Percentiles rank a stretch among this genome's conserved stretches.
phyloP scores from a whole-genome alignment of 2,888 invertebrate species.

The Hydriomena furcata region DNA sequence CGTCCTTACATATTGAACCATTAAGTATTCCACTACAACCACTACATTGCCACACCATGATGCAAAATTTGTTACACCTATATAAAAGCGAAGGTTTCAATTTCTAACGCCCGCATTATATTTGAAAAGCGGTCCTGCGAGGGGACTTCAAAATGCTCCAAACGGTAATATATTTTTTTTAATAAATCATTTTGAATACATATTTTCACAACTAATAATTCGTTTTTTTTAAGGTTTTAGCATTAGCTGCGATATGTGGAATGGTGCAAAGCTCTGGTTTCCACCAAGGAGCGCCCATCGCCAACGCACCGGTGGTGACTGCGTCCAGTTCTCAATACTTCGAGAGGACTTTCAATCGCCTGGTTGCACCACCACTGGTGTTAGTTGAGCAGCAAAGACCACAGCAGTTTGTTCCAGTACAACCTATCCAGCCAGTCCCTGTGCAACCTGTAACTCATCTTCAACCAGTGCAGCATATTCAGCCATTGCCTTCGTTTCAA shows the following conservation, averaged over 20 bases:
- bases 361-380: conserved; percentile 52
- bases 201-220: not conserved
- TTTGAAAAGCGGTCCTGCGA: conserved; percentile 63
- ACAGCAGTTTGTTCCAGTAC: conserved; percentile 20
- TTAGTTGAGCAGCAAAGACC: conserved; percentile 35
- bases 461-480: conserved; percentile 27
- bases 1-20: conserved; percentile 76
- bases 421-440: conserved; percentile 14
- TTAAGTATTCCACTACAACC: conserved; percentile 79
- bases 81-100: conserved; percentile 77
- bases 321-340: conserved; percentile 87
- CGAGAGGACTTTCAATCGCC: conserved; percentile 85
- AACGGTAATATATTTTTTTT: conserved; percentile 51
- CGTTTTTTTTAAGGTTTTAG: conserved; percentile 58
- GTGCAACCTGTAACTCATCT: conserved; percentile 28
- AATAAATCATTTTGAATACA: not conserved
- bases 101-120: conserved; percentile 76
- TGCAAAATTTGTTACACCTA: conserved; percentile 83
- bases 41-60: conserved; percentile 73
- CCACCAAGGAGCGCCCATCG: conserved; percentile 44
- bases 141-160: conserved; percentile 61
- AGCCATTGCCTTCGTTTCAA: conserved; percentile 28
- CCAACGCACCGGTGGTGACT: conserved; percentile 82
- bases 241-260: conserved; percentile 52
- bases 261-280: conserved; percentile 59